Percentiles rank a stretch among this genome's conserved stretches.
phyloP scores from a whole-genome alignment of 2,888 invertebrate species.

The Griposia aprilina region DNA sequence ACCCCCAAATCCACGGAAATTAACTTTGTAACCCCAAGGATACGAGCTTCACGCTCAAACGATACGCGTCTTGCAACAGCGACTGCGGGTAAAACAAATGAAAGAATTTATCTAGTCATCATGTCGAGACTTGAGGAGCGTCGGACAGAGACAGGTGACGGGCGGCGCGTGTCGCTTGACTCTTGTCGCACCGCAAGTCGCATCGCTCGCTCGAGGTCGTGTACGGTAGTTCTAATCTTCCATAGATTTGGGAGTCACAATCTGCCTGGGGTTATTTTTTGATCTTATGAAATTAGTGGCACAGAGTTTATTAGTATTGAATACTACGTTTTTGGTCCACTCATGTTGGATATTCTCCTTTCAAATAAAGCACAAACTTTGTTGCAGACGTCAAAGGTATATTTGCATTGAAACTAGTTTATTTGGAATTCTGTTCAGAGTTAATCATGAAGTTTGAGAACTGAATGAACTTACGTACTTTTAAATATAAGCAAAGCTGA shows the following conservation, averaged over 20 bases:
- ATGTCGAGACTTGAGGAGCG: too few relatives aligned
- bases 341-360: neutral
- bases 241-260: neutral
- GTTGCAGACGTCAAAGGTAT: neutral
- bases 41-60: too few relatives aligned
- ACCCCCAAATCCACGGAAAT: neutral
- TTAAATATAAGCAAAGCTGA: neutral
- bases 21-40: neutral
- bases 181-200: too few relatives aligned
- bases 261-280: neutral
- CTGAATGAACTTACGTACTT: too few relatives aligned
- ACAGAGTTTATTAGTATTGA: neutral
- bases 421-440: neutral
- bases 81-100: too few relatives aligned
- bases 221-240: too few relatives aligned
- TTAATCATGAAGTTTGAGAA: neutral
- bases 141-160: too few relatives aligned
- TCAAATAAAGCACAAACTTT: neutral
- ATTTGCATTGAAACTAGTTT: neutral
- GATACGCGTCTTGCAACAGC: too few relatives aligned
- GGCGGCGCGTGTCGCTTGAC: too few relatives aligned
- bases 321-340: neutral
- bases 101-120: too few relatives aligned
- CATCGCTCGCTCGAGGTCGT: too few relatives aligned
- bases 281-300: neutral